Evolutionary conservation across 2,113 vertebrate genomes (phyloP).

Genomic region (Chaenogobius annularis): DNA sequence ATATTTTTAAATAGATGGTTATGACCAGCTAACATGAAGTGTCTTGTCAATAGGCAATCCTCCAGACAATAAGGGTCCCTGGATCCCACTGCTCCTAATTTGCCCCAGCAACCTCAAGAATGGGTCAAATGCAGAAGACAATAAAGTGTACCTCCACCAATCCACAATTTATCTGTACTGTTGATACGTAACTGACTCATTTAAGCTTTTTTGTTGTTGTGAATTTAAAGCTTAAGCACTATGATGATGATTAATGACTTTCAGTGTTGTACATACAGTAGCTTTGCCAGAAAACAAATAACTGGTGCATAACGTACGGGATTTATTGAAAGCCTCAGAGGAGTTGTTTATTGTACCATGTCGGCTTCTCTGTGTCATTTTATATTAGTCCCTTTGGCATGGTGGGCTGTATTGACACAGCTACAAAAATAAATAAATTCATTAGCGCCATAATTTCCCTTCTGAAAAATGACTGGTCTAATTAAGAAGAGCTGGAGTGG

Average conservation of each 20-base stretch:
- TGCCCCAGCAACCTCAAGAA: background rate
- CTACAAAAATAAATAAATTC: constrained; percentile 53
- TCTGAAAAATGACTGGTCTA: constrained; percentile 44
- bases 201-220: background rate
- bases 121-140: background rate
- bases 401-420: constrained; percentile 44
- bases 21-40: too few relatives aligned
- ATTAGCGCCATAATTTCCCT: constrained; percentile 26
- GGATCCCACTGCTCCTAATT: background rate
- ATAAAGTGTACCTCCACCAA: background rate
- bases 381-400: constrained; percentile 15
- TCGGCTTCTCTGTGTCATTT: constrained; percentile 16
- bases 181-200: background rate
- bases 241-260: constrained; percentile 15
- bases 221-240: background rate
- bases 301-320: background rate
- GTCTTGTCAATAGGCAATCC: background rate
- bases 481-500: constrained; percentile 48
- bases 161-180: background rate
- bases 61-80: background rate
- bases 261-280: constrained; percentile 6
- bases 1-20: too few relatives aligned
- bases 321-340: constrained; percentile 13
- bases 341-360: constrained; percentile 14
- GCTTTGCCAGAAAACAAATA: constrained; percentile 6